Base-by-base conservation (phyloP, 1,140 invertebrate genomes). In the Diachasma alloeum region DNA sequence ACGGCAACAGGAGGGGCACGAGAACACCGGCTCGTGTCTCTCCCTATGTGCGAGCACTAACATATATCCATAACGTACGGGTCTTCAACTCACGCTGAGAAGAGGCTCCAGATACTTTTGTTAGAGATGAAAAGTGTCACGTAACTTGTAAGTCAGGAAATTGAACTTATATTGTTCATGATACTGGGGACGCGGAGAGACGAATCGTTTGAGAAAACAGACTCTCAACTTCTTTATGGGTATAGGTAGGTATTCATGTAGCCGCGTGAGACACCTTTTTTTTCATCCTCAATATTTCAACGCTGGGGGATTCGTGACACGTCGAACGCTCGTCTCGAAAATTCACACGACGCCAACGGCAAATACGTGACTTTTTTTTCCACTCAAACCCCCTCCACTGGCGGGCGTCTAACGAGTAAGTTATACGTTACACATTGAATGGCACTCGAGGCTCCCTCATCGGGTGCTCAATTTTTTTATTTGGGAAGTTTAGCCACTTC, bases 101-200 rank as follows among this genome's bases (percentile, higher is more conserved):
- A 19, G 37, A 56, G 31, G 22, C 17, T 42, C 39, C 17, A 10
- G 17, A 24, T 42, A 24, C 39, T 31, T 63, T 63, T 63, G 59
- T 63, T 63, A 8, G 15, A 9, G 72, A 56, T 74, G 72, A 63
- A 75, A 75, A 17, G 67, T 75, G 74, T 75, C 74, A 68, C 74
- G 74, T 75, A 75, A 75, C 74, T 69, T 75, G 63, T 75, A 68
- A 69, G 63, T 36, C 67, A 75, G 74, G 74, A 75, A 75, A 75
- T 75, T 75, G 74, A 59, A 75, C 42, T 24, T 66, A 19, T 53
- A 75, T 75, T 75, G 66, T 75, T 39, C 22, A 71, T 19, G 42
- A 39, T 46, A 46, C 22, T 13, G 10, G 24, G 22, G 13, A 48
- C 69, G 67, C 36, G 10, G 11, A 22, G 69, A 72, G 39, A 53